Evolutionary conservation across 2,113 vertebrate genomes (phyloP), one percentile per base, ranked within the genome.

Genomic region (Numenius arquata): DNA sequence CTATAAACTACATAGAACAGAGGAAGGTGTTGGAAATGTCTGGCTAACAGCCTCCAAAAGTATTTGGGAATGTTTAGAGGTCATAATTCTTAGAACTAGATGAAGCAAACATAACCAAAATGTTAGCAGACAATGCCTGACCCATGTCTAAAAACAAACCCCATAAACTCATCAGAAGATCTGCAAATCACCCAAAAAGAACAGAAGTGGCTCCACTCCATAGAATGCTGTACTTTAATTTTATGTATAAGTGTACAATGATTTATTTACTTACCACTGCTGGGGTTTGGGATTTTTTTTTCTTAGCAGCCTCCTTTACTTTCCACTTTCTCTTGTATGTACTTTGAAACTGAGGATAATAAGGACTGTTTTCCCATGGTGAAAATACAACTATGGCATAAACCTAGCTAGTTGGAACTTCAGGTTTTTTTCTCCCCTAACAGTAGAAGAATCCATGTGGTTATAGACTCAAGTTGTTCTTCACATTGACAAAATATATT

Each of bases 261-360:
- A 66, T 62, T 73, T 71, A 72, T 81, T 81, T 89, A 96, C 93
- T 96, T 93, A 96, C 89, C 88, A 34, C 5, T 84, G 22, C 4
- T 65, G 12, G 4, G 2, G 6, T 12, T 73, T 66, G 21, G 22
- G 8, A 11, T 56, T 6, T 15, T 75, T 80, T 38, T 74, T 36
- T 11, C 58, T 79, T 50, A 68, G 53, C 7, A 82, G 21, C 25
- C 5, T 90, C n/a, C 32, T 94, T 59, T 61, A 36, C 30, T 65
- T 94, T 89, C 17, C 55, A 73, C 26, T 41, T 88, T 70, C 22
- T 89, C 40, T 66, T 71, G 14, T 29, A 36, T 40, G 22, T 10
- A 29, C 13, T 83, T 93, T 58, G 20, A 65, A 62, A 68, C 30
- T 61, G 19, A 89, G 48, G 27, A 63, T 29, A 53, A 59, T 41